Conservation (phyloP, 2,888 invertebrate species). For the Euzetes globulus region DNA sequence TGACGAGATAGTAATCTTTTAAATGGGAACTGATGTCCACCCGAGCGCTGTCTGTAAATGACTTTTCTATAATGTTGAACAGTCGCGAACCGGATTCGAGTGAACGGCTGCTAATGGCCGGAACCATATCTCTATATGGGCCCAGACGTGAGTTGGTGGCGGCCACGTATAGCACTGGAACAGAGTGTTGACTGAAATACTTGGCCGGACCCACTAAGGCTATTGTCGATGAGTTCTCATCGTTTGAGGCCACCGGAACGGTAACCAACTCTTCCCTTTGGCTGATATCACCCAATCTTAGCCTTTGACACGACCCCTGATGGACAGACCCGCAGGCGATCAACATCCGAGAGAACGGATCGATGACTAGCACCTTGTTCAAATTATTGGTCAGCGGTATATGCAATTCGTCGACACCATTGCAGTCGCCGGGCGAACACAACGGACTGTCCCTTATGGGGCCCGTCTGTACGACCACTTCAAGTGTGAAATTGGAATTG, state of each 20-base stretch:
- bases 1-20: constrained; percentile 86
- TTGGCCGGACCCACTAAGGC: constrained; percentile 84
- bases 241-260: constrained; percentile 81
- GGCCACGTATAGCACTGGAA: constrained; percentile 78
- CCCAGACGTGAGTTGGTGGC: constrained; percentile 87
- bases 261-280: constrained; percentile 67
- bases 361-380: constrained; percentile 64
- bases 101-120: constrained; percentile 79
- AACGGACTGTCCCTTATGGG: constrained; percentile 70
- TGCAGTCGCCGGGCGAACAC: constrained; percentile 51
- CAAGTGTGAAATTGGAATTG: constrained; percentile 65
- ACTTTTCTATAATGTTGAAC: constrained; percentile 41
- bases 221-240: constrained; percentile 78
- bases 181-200: constrained; percentile 47
- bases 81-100: constrained; percentile 51
- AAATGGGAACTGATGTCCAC: constrained; percentile 47
- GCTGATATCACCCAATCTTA: constrained; percentile 69
- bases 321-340: constrained; percentile 81
- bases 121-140: constrained; percentile 86
- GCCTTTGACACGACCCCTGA: constrained; percentile 82
- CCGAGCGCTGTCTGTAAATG: constrained; percentile 42
- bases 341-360: constrained; percentile 66
- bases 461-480: constrained; percentile 67
- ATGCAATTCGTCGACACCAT: constrained; percentile 29
- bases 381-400: constrained; percentile 61